A percentile compares a stretch with the other conserved stretches of the same genome.
Conservation (phyloP, 2,113 vertebrate genomes). For the Harpagus bidentatus region DNA sequence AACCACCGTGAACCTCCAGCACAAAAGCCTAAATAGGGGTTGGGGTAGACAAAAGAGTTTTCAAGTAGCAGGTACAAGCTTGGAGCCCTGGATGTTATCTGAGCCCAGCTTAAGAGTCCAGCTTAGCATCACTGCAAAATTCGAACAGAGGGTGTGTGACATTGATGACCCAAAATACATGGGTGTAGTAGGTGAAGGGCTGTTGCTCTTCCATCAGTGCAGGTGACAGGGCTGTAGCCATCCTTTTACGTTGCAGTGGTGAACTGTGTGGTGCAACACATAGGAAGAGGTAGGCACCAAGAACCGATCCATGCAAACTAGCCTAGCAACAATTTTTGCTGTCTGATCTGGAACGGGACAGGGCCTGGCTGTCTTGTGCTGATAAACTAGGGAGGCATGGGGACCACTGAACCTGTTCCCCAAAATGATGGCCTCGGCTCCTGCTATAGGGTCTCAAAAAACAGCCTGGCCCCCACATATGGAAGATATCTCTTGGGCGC, state of each 20-base stretch:
- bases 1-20: rapidly evolving
- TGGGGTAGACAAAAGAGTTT: neutral
- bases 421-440: neutral
- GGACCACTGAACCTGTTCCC: neutral
- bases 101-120: neutral
- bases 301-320: neutral
- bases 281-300: neutral
- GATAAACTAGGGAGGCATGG: neutral
- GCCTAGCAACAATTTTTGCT: neutral
- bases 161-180: rapidly evolving
- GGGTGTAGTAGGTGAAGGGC: neutral
- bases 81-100: neutral
- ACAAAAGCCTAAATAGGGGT: neutral
- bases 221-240: neutral
- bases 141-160: neutral
- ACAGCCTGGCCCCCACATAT: neutral
- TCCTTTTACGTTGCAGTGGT: neutral
- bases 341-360: neutral
- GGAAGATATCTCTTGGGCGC: neutral
- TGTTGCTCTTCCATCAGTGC: neutral
- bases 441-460: neutral
- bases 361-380: neutral
- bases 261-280: neutral
- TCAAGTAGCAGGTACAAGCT: neutral
- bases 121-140: neutral